Percentiles rank a stretch among this genome's conserved stretches.
phyloP scores from a whole-genome alignment of 2,113 vertebrate genomes.

The Callorhinus ursinus region DNA sequence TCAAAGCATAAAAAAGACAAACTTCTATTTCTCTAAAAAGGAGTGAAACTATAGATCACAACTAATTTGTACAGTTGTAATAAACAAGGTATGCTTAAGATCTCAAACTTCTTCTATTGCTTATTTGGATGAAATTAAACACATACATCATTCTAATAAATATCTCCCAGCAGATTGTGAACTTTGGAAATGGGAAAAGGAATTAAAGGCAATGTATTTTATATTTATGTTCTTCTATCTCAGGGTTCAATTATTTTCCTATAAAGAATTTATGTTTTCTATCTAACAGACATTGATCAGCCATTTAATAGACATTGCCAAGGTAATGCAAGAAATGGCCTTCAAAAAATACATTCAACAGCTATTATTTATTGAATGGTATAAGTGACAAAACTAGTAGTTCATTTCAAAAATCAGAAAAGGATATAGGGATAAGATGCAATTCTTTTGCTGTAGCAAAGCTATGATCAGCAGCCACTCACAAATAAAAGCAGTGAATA shows the following conservation, averaged over 20 bases:
- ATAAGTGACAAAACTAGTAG: constrained; percentile 58
- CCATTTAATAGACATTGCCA: constrained; percentile 66
- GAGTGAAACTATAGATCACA: constrained; percentile 59
- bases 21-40: constrained; percentile 48
- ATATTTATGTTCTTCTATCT: constrained; percentile 79
- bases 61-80: constrained; percentile 76
- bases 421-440: not conserved
- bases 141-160: constrained; percentile 86
- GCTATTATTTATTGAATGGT: constrained; percentile 76
- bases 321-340: constrained; percentile 72
- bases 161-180: constrained; percentile 81
- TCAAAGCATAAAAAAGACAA: constrained; percentile 61
- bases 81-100: constrained; percentile 70
- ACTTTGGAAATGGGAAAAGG: constrained; percentile 77
- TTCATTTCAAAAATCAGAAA: constrained; percentile 57
- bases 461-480: not conserved
- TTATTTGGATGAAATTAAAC: constrained; percentile 86
- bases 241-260: constrained; percentile 82
- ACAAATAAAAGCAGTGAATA: not conserved
- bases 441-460: not conserved
- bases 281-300: constrained; percentile 76
- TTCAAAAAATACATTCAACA: constrained; percentile 74
- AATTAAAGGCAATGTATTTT: constrained; percentile 84
- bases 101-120: constrained; percentile 77
- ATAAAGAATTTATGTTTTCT: constrained; percentile 81